A percentile compares a stretch with the other conserved stretches of the same genome.
Evolutionary conservation across 2,888 invertebrate genomes (phyloP).

Genomic region (Suillia variegata): DNA sequence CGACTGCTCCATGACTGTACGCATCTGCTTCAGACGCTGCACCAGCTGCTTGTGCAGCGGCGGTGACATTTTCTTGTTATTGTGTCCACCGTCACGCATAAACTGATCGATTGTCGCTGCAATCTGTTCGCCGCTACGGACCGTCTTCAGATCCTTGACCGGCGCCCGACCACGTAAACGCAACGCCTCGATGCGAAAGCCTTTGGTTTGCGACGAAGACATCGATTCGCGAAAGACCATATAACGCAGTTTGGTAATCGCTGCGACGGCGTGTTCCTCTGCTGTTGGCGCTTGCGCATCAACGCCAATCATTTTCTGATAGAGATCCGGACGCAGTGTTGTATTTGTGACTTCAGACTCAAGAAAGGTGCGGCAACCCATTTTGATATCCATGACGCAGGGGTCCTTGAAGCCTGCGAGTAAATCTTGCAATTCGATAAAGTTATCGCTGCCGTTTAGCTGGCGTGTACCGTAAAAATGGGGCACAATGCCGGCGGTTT

Average conservation of each 20-base stretch:
- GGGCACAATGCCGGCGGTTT: constrained; percentile 69
- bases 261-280: constrained; percentile 79
- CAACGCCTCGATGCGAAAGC: constrained; percentile 95
- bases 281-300: constrained; percentile 85
- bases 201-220: constrained; percentile 90
- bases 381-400: constrained; percentile 96
- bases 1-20: constrained; percentile 80
- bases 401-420: constrained; percentile 89
- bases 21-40: constrained; percentile 76
- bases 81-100: too few species aligned
- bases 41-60: constrained; percentile 71
- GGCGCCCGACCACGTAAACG: constrained; percentile 83
- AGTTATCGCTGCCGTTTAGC: constrained; percentile 74
- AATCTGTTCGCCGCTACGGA: constrained; percentile 79
- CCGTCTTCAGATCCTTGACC: constrained; percentile 85
- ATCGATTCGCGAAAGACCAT: constrained; percentile 95
- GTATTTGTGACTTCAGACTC: constrained; percentile 93
- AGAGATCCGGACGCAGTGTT: constrained; percentile 82
- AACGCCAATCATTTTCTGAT: constrained; percentile 93
- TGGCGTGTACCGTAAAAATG: constrained; percentile 83
- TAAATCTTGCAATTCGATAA: constrained; percentile 95
- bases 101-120: constrained; percentile 76
- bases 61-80: too few species aligned
- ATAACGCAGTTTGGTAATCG: constrained; percentile 94
- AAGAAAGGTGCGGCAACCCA: constrained; percentile 94